Conservation (phyloP, 1,140 invertebrate genomes). For the Philopotamus ludificatus region DNA sequence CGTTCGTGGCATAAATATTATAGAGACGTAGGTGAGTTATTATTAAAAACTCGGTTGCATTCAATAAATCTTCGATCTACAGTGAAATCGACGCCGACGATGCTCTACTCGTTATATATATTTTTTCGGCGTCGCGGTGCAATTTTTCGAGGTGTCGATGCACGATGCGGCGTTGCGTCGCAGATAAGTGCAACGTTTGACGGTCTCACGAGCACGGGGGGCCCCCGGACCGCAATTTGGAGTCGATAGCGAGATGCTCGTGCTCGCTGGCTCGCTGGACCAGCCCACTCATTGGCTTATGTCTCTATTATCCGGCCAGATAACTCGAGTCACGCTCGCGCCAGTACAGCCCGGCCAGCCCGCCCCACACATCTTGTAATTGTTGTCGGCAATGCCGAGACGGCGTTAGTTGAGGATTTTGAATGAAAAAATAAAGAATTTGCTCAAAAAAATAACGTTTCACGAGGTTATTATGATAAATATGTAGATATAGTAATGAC, state of each 20-base stretch:
- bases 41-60: conserved; percentile 23
- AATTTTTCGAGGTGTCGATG: too few species aligned
- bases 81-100: neutral
- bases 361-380: too few species aligned
- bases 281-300: conserved; percentile 29
- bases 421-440: too few species aligned
- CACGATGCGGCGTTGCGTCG: too few species aligned
- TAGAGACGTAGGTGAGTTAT: conserved; percentile 30
- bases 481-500: too few species aligned
- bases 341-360: neutral
- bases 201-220: neutral
- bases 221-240: conserved; percentile 11
- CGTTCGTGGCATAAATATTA: conserved; percentile 34
- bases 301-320: conserved; percentile 28
- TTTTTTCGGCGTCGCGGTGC: too few species aligned
- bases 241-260: conserved; percentile 12
- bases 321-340: conserved; percentile 21
- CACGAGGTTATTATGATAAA: too few species aligned
- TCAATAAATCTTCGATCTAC: neutral
- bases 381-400: too few species aligned
- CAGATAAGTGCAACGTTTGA: too few species aligned
- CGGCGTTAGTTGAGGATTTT: too few species aligned
- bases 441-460: too few species aligned
- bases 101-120: too few species aligned
- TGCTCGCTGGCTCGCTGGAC: conserved; percentile 3